Conservation (phyloP, 2,797 vertebrate species). For the Pyrocephalus nanus region DNA sequence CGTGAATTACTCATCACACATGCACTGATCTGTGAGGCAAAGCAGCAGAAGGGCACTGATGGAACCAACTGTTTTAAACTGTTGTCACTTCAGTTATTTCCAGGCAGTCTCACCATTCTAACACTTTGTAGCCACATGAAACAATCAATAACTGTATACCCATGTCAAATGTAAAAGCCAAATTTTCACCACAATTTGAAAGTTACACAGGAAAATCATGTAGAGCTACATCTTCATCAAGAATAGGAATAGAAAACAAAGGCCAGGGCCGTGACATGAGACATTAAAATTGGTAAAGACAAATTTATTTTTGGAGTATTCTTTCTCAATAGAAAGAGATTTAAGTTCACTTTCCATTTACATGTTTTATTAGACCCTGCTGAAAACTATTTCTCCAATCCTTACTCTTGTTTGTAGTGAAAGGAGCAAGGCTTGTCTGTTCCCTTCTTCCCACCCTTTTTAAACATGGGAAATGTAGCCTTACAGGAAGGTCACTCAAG, state of each 20-base stretch:
- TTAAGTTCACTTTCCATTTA: not conserved
- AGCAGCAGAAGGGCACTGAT: not conserved
- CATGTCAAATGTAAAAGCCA: not conserved
- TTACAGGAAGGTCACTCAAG: not conserved
- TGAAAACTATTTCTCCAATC: not conserved
- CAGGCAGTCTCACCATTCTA: not conserved
- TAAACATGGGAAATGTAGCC: not conserved
- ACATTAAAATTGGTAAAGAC: not conserved
- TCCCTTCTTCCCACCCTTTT: not conserved
- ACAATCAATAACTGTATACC: not conserved
- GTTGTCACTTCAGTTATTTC: not conserved
- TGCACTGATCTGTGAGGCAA: not conserved
- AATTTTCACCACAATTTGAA: not conserved
- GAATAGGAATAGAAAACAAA: not conserved
- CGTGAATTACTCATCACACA: not conserved
- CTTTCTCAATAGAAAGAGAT: not conserved
- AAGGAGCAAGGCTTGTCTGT: not conserved
- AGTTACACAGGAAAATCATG: not conserved
- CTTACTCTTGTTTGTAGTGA: not conserved
- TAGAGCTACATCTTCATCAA: not conserved
- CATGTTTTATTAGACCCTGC: not conserved
- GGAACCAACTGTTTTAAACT: not conserved
- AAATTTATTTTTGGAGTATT: not conserved
- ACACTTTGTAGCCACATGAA: not conserved
- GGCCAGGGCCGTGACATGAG: not conserved